A percentile compares a stretch with the other conserved stretches of the same genome.
Evolutionary conservation across 2,113 vertebrate species (phyloP).

Genomic region (Dissostichus mawsoni): DNA sequence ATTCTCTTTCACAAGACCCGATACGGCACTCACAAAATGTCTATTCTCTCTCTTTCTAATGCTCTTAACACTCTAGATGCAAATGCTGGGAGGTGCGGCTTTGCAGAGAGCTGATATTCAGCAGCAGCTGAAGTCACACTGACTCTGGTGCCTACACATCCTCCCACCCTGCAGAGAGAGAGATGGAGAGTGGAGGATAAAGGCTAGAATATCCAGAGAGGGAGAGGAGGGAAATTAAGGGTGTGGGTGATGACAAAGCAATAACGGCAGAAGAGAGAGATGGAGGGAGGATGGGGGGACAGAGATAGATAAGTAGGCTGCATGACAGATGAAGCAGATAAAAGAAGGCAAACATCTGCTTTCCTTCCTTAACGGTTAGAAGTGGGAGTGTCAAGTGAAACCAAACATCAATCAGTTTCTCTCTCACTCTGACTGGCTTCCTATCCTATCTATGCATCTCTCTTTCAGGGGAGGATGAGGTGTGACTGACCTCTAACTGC

Average conservation of each 20-base stretch:
- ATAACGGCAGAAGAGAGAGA: slow-evolving; percentile 8
- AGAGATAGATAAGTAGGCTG: slow-evolving; percentile 6
- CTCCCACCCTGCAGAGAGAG: slow-evolving; percentile 45
- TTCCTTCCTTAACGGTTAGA: slow-evolving; percentile 50
- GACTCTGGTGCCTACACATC: slow-evolving; percentile 43
- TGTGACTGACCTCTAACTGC: slow-evolving; percentile 50
- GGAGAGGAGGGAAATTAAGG: slow-evolving; percentile 29
- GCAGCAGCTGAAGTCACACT: slow-evolving; percentile 33
- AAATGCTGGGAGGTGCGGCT: slow-evolving; percentile 26
- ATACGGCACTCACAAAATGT: neutral
- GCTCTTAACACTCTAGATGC: slow-evolving; percentile 8
- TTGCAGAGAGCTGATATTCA: slow-evolving; percentile 27
- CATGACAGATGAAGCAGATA: slow-evolving; percentile 17
- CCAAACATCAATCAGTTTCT: slow-evolving; percentile 17
- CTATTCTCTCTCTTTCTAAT: neutral
- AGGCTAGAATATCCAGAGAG: slow-evolving; percentile 32
- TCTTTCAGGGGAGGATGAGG: slow-evolving; percentile 22
- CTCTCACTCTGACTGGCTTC: slow-evolving; percentile 16
- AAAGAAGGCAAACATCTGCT: slow-evolving; percentile 41
- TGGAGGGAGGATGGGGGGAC: neutral
- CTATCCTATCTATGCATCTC: neutral
- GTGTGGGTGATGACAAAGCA: slow-evolving; percentile 23
- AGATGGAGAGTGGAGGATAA: slow-evolving; percentile 28
- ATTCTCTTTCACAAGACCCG: neutral
- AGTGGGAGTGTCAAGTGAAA: slow-evolving; percentile 53